These are phyloP conservation scores for Orius insidiosus DNA, from an alignment of 1,140 invertebrate genomes.

Conservation along the genomic window DNA sequence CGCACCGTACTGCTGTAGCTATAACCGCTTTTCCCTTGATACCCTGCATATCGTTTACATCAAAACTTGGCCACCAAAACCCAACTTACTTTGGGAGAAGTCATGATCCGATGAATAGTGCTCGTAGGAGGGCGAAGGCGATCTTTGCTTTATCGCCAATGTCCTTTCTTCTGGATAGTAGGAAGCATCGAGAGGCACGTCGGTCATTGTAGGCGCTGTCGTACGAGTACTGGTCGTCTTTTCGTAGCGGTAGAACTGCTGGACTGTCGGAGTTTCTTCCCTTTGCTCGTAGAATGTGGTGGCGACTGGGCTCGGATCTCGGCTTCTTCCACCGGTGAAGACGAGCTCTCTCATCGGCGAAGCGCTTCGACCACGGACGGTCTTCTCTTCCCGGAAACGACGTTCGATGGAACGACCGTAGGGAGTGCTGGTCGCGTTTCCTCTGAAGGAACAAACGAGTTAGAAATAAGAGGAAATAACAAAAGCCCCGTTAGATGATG, in stretches of 20 bases:
- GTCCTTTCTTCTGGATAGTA: no score
- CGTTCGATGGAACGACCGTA: constrained; percentile 5
- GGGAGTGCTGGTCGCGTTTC: constrained; percentile 7
- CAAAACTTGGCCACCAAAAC: not conserved
- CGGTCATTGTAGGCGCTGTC: not conserved
- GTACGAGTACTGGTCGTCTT: constrained; percentile 14
- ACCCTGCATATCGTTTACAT: no score
- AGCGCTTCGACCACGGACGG: constrained; percentile 4
- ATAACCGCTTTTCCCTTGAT: constrained; percentile 10
- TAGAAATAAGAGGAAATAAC: not conserved
- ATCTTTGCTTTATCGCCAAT: no score
- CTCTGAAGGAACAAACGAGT: constrained; percentile 1
- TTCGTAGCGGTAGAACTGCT: constrained; percentile 17
- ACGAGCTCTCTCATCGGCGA: constrained; percentile 16
- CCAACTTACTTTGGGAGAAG: no score
- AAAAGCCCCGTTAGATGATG: no score
- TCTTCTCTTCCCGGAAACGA: constrained; percentile 8
- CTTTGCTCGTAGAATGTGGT: constrained; percentile 13
- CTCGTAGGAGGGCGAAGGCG: not conserved
- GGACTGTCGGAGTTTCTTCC: constrained; percentile 15
- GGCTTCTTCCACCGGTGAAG: constrained; percentile 17
- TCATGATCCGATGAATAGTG: not conserved
- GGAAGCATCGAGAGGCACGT: constrained; percentile 1
- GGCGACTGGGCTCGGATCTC: constrained; percentile 18
- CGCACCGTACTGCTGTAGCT: constrained; percentile 13